Conservation (phyloP, 2,797 vertebrate species). For the Phataginus tricuspis region DNA sequence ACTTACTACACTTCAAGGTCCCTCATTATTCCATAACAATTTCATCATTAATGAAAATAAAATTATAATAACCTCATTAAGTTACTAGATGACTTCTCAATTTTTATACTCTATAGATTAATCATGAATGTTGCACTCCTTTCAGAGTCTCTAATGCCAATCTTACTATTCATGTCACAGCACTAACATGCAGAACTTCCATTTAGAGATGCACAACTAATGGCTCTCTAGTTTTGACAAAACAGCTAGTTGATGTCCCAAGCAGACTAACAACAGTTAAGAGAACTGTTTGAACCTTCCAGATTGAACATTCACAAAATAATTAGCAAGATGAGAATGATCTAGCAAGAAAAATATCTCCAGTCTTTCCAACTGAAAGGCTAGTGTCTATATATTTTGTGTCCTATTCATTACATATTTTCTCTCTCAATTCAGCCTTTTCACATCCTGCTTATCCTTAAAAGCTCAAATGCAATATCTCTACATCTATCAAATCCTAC, state of each 20-base stretch:
- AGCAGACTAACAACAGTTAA: slow-evolving; percentile 37
- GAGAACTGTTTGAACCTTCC: not conserved
- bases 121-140: slow-evolving; percentile 39
- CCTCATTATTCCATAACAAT: not conserved
- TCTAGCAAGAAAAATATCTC: not conserved
- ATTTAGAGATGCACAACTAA: not conserved
- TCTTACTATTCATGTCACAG: slow-evolving; percentile 52
- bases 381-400: not conserved
- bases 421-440: not conserved
- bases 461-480: not conserved
- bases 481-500: not conserved
- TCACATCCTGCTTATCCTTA: not conserved
- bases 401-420: not conserved
- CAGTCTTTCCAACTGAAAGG: not conserved
- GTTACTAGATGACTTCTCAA: slow-evolving; percentile 9
- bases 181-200: slow-evolving; percentile 40
- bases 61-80: not conserved
- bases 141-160: not conserved
- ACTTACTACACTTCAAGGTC: not conserved
- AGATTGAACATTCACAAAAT: not conserved
- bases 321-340: not conserved
- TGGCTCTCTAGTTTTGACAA: slow-evolving; percentile 18
- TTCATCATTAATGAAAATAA: slow-evolving; percentile 41
- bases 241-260: not conserved
- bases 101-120: not conserved